Conservation (phyloP, 2,888 invertebrate genomes). For the Tridacna crocea region DNA sequence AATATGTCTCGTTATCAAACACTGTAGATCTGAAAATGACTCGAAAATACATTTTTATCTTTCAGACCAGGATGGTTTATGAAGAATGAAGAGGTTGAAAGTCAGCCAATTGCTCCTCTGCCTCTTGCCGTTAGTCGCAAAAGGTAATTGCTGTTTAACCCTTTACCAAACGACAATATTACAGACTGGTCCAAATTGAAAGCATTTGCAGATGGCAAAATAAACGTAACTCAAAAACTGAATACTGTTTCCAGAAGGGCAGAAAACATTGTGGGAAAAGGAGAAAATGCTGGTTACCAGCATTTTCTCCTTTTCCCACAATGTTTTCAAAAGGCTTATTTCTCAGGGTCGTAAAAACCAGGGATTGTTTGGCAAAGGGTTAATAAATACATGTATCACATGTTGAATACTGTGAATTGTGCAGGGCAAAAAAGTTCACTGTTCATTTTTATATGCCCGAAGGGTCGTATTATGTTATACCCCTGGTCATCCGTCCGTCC, state of each 20-base stretch:
- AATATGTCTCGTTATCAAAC: too few relatives aligned
- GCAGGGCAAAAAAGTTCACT: too few relatives aligned
- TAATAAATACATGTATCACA: too few relatives aligned
- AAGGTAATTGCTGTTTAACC: constrained; percentile 9
- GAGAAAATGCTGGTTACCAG: constrained; percentile 1
- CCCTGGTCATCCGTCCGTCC: too few relatives aligned
- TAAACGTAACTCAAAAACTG: too few relatives aligned
- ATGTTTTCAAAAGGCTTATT: not conserved
- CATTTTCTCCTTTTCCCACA: not conserved
- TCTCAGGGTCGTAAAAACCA: not conserved
- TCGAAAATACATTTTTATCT: not conserved
- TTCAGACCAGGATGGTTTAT: constrained; percentile 37
- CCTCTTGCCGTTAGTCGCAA: not conserved
- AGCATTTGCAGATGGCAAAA: too few relatives aligned
- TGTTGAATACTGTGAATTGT: not conserved
- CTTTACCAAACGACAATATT: not conserved
- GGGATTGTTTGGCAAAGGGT: not conserved
- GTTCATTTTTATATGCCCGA: too few relatives aligned
- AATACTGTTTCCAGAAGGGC: not conserved
- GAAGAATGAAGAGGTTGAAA: not conserved
- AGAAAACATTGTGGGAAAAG: constrained; percentile 2
- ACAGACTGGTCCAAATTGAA: not conserved
- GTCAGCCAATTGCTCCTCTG: constrained; percentile 4
- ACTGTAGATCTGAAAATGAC: too few relatives aligned
- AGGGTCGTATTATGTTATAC: too few relatives aligned